Percentiles rank a stretch among this genome's conserved stretches.
These are phyloP conservation scores for Tetramorium bicarinatum DNA, from an alignment of 2,888 invertebrate species.

Conservation along the genomic window DNA sequence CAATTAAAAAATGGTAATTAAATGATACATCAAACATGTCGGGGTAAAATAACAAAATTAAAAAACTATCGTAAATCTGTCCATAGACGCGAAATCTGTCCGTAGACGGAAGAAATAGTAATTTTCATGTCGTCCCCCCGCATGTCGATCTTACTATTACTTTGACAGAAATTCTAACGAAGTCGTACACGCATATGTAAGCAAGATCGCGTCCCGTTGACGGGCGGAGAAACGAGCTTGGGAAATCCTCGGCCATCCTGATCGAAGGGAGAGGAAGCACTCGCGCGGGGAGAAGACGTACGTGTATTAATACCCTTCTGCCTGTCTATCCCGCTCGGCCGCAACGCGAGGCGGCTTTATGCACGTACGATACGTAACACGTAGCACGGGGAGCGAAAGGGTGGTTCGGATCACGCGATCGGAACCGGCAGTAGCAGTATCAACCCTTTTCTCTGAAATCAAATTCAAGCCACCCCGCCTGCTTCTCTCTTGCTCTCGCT, in stretches of 20 bases:
- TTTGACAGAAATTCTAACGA: conserved; percentile 62
- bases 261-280: conserved; percentile 28
- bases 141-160: conserved; percentile 58
- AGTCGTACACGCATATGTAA: conserved; percentile 27
- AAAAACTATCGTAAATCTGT: background rate
- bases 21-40: background rate
- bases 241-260: conserved; percentile 41
- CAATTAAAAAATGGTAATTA: background rate
- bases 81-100: background rate
- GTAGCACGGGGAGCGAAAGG: conserved; percentile 74
- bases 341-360: conserved; percentile 57
- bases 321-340: conserved; percentile 56
- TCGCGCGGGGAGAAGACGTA: conserved; percentile 37
- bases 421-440: conserved; percentile 76
- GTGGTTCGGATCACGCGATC: conserved; percentile 83
- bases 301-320: conserved; percentile 65
- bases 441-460: conserved; percentile 85
- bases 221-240: conserved; percentile 30
- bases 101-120: background rate
- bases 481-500: conserved; percentile 3
- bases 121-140: background rate
- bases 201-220: conserved; percentile 41
- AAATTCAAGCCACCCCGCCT: conserved; percentile 80
- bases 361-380: conserved; percentile 63
- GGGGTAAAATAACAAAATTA: background rate